Evolutionary conservation across 2,888 invertebrate species (phyloP).

Genomic region (Pelosia muscerda): DNA sequence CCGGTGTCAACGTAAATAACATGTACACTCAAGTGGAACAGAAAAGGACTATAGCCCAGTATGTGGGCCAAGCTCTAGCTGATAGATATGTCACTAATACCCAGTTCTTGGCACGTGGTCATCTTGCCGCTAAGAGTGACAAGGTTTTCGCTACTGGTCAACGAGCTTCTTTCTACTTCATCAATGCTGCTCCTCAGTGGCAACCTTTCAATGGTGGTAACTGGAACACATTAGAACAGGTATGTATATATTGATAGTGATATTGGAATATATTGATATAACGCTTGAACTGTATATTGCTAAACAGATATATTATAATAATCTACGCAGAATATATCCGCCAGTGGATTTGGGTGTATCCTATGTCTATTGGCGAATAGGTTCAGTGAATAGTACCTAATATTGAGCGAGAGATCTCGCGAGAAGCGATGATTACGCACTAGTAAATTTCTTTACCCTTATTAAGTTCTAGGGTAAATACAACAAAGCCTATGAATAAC

Average conservation of each 20-base stretch:
- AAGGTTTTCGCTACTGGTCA: constrained; percentile 69
- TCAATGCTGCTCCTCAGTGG: constrained; percentile 89
- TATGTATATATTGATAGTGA: constrained; percentile 21
- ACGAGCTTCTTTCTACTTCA: constrained; percentile 84
- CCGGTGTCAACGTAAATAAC: constrained; percentile 72
- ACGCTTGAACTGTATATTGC: too few species aligned
- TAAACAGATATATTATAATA: too few species aligned
- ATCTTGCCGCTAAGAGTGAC: constrained; percentile 53
- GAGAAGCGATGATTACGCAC: background rate
- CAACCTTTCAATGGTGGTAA: constrained; percentile 84
- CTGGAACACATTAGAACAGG: constrained; percentile 76
- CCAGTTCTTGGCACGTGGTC: constrained; percentile 87
- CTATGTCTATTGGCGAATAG: background rate
- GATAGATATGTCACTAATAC: constrained; percentile 78
- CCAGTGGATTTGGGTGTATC: too few species aligned
- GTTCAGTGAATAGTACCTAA: background rate
- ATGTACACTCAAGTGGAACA: constrained; percentile 75
- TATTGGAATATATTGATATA: background rate
- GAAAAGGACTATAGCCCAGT: constrained; percentile 62
- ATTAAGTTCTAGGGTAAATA: background rate
- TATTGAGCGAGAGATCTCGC: background rate
- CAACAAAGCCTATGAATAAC: background rate
- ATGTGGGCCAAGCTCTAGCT: constrained; percentile 69
- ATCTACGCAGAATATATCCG: too few species aligned
- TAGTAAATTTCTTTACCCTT: too few species aligned